Evolutionary conservation across 2,797 vertebrate species (phyloP), one percentile per base, ranked within the genome.

Genomic region (Premnoplex brunnescens): DNA sequence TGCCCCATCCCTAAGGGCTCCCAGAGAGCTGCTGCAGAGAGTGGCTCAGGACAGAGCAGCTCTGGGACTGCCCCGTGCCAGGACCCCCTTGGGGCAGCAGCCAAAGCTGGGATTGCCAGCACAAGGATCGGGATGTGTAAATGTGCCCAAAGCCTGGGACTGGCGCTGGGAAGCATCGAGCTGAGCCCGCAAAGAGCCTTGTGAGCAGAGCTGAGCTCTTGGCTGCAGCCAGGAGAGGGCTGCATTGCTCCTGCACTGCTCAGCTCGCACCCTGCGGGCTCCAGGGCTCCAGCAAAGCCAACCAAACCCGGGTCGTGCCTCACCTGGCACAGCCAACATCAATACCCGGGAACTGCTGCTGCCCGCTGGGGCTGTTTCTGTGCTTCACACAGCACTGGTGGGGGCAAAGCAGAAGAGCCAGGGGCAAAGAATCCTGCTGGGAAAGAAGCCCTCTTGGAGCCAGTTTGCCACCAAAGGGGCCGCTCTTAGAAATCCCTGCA

Each of bases 141-240:
- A 52, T 18, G 39, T 13, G 22, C 52, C 48, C 10, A 1, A 54
- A 87, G 43, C 48, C 43, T 2, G 51, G 76, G 66, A 19, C 14
- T 0, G 4, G 20, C 85, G 41, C 32, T 6, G 77, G 23, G 9
- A 34, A 58, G 1, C 26, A 20, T 21, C 1, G 60, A 3, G 19
- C 2, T 17, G 24, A 11, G 91, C 1, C 10, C 10, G 85, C 18
- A 44, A 1, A 32, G 73, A 3, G 24, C 32, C 24, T 3, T 12
- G 22, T 1, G 1, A 0, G 0, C 4, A 6, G 44, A 22, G 80
- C 10, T 0, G 28, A 78, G 88, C 67, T 92, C 12, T 1, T 28
- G 75, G 12, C 9, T 28, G 9, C 5, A 54, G 78, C 95, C 90
- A 92, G 95, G 86, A 96, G 96, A 87, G 95, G 94, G 95, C 91